Evolutionary conservation across 2,888 invertebrate genomes (phyloP).

Genomic region (Hololepta plana): DNA sequence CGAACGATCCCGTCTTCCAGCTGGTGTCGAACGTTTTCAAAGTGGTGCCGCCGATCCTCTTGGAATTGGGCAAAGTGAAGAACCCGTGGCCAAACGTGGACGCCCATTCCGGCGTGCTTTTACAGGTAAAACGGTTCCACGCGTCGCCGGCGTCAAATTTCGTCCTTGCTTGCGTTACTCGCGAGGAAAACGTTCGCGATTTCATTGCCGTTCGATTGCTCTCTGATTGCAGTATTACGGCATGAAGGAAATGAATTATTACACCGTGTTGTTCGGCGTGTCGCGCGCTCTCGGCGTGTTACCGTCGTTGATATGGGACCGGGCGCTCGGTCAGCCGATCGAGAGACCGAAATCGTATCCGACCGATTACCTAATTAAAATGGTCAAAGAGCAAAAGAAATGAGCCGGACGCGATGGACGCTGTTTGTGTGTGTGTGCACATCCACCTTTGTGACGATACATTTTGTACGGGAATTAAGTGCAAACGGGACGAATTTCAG

Average conservation of each 20-base stretch:
- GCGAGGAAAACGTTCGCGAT: no score
- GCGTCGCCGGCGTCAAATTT: no score
- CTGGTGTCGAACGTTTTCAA: conserved; percentile 82
- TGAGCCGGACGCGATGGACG: no score
- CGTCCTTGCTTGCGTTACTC: no score
- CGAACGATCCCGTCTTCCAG: conserved; percentile 76
- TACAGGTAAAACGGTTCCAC: no score
- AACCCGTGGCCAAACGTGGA: conserved; percentile 99
- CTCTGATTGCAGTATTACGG: conserved; percentile 61
- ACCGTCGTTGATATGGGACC: conserved; percentile 64
- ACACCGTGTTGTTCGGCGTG: conserved; percentile 80
- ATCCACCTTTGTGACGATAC: no score
- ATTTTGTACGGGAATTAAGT: no score
- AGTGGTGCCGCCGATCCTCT: conserved; percentile 78
- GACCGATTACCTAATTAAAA: conserved; percentile 17
- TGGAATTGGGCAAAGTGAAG: conserved; percentile 89
- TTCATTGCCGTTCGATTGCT: no score
- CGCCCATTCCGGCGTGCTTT: conserved; percentile 85
- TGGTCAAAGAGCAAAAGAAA: no score
- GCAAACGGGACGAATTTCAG: no score
- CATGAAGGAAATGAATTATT: conserved; percentile 78
- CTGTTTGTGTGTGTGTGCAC: no score
- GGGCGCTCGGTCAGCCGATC: conserved; percentile 66
- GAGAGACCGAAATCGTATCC: conserved; percentile 73
- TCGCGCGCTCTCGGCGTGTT: conserved; percentile 71